Conservation (phyloP, 2,797 vertebrate genomes). For the Bufotes viridis region DNA sequence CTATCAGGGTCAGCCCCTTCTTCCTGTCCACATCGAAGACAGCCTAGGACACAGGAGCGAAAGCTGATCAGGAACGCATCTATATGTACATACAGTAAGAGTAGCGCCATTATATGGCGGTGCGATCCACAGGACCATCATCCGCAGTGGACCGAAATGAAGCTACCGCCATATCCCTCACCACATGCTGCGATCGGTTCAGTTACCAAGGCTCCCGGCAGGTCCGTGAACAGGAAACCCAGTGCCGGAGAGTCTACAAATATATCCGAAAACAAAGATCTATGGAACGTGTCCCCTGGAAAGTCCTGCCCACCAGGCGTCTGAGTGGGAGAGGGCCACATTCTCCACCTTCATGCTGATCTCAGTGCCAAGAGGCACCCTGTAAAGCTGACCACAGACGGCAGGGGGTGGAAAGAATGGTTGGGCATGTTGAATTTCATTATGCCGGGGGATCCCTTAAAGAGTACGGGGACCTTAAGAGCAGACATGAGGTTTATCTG, state of each 20-base stretch:
- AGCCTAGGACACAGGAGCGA: constrained; percentile 75
- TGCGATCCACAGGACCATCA: neutral
- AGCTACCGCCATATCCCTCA: neutral
- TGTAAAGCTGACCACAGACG: too few species aligned
- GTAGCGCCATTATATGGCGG: neutral
- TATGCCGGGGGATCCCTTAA: too few species aligned
- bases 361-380: too few species aligned
- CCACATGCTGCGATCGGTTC: neutral
- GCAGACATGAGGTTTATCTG: too few species aligned
- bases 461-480: too few species aligned
- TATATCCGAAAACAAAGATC: too few species aligned
- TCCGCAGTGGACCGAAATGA: neutral
- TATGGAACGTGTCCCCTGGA: neutral
- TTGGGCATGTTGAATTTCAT: too few species aligned
- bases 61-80: constrained; percentile 11
- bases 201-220: neutral
- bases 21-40: constrained; percentile 94
- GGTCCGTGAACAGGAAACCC: neutral
- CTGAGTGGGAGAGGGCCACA: too few species aligned
- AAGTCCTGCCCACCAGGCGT: too few species aligned
- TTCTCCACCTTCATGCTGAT: too few species aligned
- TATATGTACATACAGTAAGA: neutral
- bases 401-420: too few species aligned
- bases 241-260: neutral
- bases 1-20: constrained; percentile 90